phyloP scores from a whole-genome alignment of 1,140 invertebrate genomes.

The Pristionchus pacificus region DNA sequence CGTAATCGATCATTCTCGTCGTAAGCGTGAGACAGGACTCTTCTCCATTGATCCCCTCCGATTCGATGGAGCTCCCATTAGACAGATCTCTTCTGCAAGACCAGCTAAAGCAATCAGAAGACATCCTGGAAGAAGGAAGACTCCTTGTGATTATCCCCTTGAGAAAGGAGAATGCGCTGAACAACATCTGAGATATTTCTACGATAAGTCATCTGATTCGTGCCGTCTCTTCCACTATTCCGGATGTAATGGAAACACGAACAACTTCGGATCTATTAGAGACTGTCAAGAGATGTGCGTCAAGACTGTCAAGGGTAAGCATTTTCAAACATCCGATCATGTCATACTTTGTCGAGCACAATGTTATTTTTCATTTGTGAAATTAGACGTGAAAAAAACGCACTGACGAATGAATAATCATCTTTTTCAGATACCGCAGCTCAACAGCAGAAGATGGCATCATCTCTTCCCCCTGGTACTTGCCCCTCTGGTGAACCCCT shows the following conservation, averaged over 20 bases:
- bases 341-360: no score
- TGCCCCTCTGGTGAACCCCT: not conserved
- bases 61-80: constrained; percentile 45
- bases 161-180: constrained; percentile 44
- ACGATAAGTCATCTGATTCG: constrained; percentile 45
- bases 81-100: constrained; percentile 17
- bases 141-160: constrained; percentile 44
- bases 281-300: constrained; percentile 74
- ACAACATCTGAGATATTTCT: constrained; percentile 47
- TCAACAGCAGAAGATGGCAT: not conserved
- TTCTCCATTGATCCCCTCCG: constrained; percentile 41
- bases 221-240: constrained; percentile 55
- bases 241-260: constrained; percentile 54
- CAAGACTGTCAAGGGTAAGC: not conserved
- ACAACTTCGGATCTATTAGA: constrained; percentile 63
- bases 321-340: no score
- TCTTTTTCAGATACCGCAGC: not conserved
- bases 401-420: no score
- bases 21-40: no score
- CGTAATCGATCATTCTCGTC: no score
- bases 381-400: no score
- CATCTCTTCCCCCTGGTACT: not conserved
- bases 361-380: not conserved
- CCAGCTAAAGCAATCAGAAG: not conserved
- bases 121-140: constrained; percentile 19